Evolutionary conservation across 2,797 vertebrate genomes (phyloP), one percentile per base, ranked within the genome.

Genomic region (Paedocypris micromegethes): DNA sequence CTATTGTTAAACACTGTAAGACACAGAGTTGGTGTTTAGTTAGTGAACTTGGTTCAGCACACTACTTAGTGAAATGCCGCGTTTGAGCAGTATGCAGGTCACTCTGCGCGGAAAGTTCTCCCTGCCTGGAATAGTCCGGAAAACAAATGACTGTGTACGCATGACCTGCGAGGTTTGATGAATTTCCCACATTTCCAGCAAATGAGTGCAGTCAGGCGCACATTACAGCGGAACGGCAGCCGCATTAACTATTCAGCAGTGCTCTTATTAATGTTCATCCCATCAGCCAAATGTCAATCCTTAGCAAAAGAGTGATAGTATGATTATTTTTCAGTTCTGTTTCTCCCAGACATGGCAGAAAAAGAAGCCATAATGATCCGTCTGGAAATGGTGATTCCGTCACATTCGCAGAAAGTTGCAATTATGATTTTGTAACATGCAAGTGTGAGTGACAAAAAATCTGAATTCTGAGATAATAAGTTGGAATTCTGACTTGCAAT

Each of bases 181-280:
- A 75, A 83, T 81, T 65, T 59, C 62, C n/a, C 66, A 74, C 71
- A 73, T 78, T 79, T 81, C 51, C 49, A 46, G 74, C 67, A 80
- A 79, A 81, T 79, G 59, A 80, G 75, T 72, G 72, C 52, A 70
- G 77, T 74, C 67, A 74, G 68, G 54, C 62, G 42, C 68, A 79
- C 72, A 80, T 79, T 75, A 74, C 66, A 54, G 60, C 68, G 48
- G 72, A 80, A 79, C 75, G 74, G 67, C 60, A 66, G 71, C 54
- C 47, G 48, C 72, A 81, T 81, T 78, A 80, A 83, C 80, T 80
- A 83, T 79, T 78, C 70, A 80, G 53, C 59, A 75, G 56, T 52
- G 51, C 58, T 73, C 70, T 75, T 70, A 79, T 74, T 74, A 79
- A 79, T 79, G 72, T 59, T 67, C 68, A 65, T 63, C 51, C 68